Evolutionary conservation across 1,140 invertebrate species (phyloP).

Genomic region (Chymomyza costata): DNA sequence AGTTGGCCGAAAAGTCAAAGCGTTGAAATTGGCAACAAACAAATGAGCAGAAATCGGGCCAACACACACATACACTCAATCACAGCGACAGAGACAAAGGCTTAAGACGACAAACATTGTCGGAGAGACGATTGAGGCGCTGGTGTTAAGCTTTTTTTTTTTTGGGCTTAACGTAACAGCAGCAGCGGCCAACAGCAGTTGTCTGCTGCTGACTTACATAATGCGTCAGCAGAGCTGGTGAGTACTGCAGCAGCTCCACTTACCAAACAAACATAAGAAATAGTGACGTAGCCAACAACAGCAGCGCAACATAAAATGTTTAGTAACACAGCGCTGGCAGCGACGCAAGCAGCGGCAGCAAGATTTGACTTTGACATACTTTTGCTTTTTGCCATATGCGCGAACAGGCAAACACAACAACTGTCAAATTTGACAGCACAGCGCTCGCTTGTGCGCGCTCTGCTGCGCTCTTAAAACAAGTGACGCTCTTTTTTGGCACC

Average conservation of each 20-base stretch:
- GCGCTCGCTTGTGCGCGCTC: constrained; percentile 32
- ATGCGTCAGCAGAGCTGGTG: constrained; percentile 18
- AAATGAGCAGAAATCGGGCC: constrained; percentile 51
- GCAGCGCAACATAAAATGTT: constrained; percentile 20
- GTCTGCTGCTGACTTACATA: constrained; percentile 58
- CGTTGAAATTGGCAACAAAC: constrained; percentile 71
- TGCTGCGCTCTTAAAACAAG: constrained; percentile 7
- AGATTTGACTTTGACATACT: constrained; percentile 74
- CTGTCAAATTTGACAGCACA: constrained; percentile 53
- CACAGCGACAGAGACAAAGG: constrained; percentile 3
- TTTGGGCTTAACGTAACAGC: constrained; percentile 48
- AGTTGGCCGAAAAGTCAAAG: constrained; percentile 47
- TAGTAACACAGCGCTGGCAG: constrained; percentile 35
- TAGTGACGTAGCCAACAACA: constrained; percentile 32
- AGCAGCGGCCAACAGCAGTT: constrained; percentile 47
- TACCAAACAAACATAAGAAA: constrained; percentile 70
- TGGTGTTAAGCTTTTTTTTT: constrained; percentile 39
- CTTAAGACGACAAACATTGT: too few species aligned
- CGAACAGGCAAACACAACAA: constrained; percentile 29
- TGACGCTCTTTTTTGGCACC: constrained; percentile 3
- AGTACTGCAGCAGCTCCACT: constrained; percentile 48
- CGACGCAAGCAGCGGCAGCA: constrained; percentile 27
- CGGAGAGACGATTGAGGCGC: not conserved
- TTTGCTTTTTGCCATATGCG: constrained; percentile 37
- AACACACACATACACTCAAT: constrained; percentile 36